Evolutionary conservation across 92 coral and sea anemone genomes (phyloP), one percentile per base, ranked within the genome.

Genomic region (Bergia puertoricense): DNA sequence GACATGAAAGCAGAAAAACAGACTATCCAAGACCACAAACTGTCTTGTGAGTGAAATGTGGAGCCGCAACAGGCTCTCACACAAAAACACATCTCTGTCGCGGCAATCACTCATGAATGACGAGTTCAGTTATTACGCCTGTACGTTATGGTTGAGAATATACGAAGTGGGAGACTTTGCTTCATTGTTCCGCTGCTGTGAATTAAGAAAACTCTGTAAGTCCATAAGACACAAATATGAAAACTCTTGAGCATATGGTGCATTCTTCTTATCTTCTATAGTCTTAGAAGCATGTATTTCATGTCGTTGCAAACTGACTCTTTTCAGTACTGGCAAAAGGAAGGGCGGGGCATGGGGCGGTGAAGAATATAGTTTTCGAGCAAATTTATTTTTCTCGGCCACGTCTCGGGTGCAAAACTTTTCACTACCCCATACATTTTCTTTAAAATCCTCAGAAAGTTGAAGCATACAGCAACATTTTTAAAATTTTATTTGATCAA

Each of bases 1-100:
- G 79, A 84, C 79, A 84, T 71, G 46, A 84, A 84, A 37, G 87
- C 87, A 45, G 78, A 11, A n/a, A 84, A 23, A 38, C 87, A 84
- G 14, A 84, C 87, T 2, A 84, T 46, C 87, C 87, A 84, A 37
- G 87, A 68, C 87, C 87, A 84, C 77, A 46, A 16, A 37, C 79
- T 69, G 66, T 84, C 87, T 15, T 84, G 87, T 51, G 87, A 23
- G 79, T 84, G 78, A 36, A 0, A 13, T 18, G 48, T 68, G 1
- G 44, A 69, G 56, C 77, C 40, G 43, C 74, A 57, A 40, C 72
- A 37, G 75, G 83, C 43, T 54, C 30, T 57, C 48, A 80, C 1
- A 13, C 69, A 62, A 22, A 62, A 62, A 16, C 69, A 62, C 69
- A 62, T 62, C 69, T 15, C 69, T 18, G 30, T 75, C 79, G 77